Base-by-base conservation (phyloP, 2,113 vertebrate species). In the Solea solea region DNA sequence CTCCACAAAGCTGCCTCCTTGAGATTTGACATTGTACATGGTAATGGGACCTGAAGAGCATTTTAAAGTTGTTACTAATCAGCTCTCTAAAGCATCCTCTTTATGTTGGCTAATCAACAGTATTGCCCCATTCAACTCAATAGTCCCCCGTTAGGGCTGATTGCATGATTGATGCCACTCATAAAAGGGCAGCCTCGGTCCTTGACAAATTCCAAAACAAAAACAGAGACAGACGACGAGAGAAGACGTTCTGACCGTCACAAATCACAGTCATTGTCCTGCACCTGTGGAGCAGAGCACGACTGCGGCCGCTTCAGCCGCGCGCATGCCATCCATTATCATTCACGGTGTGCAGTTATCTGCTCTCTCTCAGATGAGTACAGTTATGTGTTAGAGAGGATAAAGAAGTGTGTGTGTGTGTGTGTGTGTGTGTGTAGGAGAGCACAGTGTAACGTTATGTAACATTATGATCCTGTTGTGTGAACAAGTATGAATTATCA, bases 101-200 rank as follows among this genome's bases (percentile, higher is more conserved):
- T 66, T 64, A 69, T 76, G 69, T 76, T 8, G 57, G 15, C 60
- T 77, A 55, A 82, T 78, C 58, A 76, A 52, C 66, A 70, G 45
- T 68, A 81, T 76, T 80, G 51, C 39, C 69, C 62, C 50, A 62
- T 69, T 78, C 11, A 12, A n/a, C 55, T 49, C 49, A 57, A 64
- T 48, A 58, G 65, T 68, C 57, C 69, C 72, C 55, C 14, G 65
- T 80, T 82, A 63, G 50, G 13, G 16, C 21, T 58, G 58, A 77
- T 69, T 80, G 79, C 79, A 66, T 75, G 76, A 85, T 80, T 75
- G 66, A 72, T 78, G 70, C 40, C 54, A 48, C 34, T 28, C 34
- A 48, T 63, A 16, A 68, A 54, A 60, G 54, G 9, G 25, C 15
- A 14, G 12, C 64, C 15, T 44, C 39, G 7, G 15, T 65, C 64